A percentile compares a stretch with the other conserved stretches of the same genome.
Evolutionary conservation across 2,113 vertebrate species (phyloP).

Genomic region (Bubo blakistoni): DNA sequence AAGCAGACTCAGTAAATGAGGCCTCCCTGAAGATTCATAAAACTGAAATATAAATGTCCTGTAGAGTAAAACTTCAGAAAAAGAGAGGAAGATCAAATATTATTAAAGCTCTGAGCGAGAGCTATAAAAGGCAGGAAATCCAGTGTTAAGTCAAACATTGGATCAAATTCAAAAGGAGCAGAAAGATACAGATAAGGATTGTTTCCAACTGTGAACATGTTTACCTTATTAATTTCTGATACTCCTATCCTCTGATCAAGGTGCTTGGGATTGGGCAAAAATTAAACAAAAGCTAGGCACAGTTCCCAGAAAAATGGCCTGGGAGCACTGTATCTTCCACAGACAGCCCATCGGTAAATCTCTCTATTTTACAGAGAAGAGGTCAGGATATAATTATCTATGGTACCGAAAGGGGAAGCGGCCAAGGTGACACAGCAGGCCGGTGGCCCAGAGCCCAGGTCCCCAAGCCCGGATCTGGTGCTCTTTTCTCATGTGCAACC

Average conservation of each 20-base stretch:
- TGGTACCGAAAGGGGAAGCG: accelerated
- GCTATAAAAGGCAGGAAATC: conserved; percentile 29
- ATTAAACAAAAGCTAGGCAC: not conserved
- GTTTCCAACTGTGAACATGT: not conserved
- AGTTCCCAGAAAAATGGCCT: not conserved
- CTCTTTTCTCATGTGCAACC: not conserved
- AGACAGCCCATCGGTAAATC: not conserved
- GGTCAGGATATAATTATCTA: not conserved
- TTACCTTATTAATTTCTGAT: not conserved
- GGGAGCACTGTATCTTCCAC: not conserved
- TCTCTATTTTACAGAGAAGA: accelerated
- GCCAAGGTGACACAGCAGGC: not conserved
- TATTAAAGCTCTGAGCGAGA: not conserved
- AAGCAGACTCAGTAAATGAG: not conserved
- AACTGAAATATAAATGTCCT: not conserved
- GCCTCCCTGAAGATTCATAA: conserved; percentile 20
- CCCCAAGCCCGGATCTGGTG: not conserved
- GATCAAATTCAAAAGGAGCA: not conserved
- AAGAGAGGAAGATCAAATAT: conserved; percentile 16
- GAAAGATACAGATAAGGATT: not conserved
- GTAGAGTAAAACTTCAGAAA: not conserved
- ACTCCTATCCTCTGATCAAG: not conserved
- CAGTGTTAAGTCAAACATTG: not conserved
- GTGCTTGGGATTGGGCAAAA: not conserved
- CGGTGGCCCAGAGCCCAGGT: not conserved